Conservation (phyloP, 2,888 invertebrate genomes). For the Hartigia nigra region DNA sequence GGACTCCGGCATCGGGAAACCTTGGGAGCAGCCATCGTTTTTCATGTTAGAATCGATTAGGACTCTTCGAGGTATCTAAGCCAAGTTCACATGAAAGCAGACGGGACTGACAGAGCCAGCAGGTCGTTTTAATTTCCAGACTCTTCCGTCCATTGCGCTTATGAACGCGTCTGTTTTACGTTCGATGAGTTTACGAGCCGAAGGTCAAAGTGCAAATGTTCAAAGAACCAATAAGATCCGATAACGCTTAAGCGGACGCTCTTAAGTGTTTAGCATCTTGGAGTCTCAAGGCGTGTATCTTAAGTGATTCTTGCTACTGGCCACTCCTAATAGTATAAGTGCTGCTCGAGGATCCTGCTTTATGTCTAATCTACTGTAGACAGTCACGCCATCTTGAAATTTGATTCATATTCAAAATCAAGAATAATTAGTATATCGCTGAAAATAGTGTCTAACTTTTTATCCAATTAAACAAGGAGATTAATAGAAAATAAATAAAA, state of each 20-base stretch:
- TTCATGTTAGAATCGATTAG: neutral
- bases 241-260: slow-evolving; percentile 28
- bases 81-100: neutral
- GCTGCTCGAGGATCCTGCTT: neutral
- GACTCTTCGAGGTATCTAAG: neutral
- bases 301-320: slow-evolving; percentile 43
- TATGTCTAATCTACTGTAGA: neutral
- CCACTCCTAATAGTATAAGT: slow-evolving; percentile 40
- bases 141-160: neutral
- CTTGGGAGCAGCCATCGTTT: neutral
- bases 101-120: neutral
- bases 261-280: slow-evolving; percentile 34
- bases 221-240: slow-evolving; percentile 52
- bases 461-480: neutral
- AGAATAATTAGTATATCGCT: neutral
- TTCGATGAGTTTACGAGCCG: slow-evolving; percentile 50
- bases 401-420: neutral
- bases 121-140: neutral
- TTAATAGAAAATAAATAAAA: neutral
- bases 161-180: slow-evolving; percentile 49
- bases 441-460: neutral
- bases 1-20: neutral
- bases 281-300: slow-evolving; percentile 41
- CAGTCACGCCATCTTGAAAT: neutral
- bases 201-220: slow-evolving; percentile 58